Evolutionary conservation across 2,113 vertebrate genomes (phyloP).

Genomic region (Callipepla squamata): DNA sequence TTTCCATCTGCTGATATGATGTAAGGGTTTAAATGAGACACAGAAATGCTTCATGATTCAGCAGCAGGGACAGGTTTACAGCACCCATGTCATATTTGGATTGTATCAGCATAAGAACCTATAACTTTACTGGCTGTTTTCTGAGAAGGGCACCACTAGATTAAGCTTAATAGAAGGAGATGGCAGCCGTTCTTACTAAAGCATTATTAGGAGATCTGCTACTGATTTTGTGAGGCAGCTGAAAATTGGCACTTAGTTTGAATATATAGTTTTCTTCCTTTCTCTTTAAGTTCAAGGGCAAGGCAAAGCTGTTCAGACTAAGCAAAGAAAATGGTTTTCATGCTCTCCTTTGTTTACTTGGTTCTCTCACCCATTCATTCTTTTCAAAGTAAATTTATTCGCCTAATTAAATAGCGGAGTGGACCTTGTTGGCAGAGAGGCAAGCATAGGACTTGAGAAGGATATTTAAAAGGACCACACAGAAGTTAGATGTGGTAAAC

Average conservation of each 20-base stretch:
- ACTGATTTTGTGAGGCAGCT: constrained; percentile 34
- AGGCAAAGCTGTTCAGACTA: neutral
- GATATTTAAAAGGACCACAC: neutral
- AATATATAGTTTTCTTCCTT: constrained; percentile 37
- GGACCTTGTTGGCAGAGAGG: neutral
- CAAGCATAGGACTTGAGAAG: neutral
- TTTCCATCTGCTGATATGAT: neutral
- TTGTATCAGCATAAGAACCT: neutral
- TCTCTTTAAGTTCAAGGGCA: constrained; percentile 45
- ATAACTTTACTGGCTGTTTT: neutral
- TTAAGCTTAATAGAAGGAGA: constrained; percentile 1
- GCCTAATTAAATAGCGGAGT: neutral
- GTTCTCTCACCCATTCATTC: neutral
- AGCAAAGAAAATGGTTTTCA: neutral
- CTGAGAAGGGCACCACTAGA: neutral
- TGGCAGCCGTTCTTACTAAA: constrained; percentile 39
- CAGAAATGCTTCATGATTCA: neutral
- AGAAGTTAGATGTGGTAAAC: neutral
- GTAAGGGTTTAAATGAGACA: neutral
- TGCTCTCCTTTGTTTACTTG: neutral
- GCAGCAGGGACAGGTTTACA: neutral
- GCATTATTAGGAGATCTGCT: constrained; percentile 45
- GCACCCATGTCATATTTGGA: neutral
- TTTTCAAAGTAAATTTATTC: neutral
- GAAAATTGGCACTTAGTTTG: constrained; percentile 51